Base-by-base conservation (phyloP, 1,140 invertebrate species). In the Holotrichia oblita region DNA sequence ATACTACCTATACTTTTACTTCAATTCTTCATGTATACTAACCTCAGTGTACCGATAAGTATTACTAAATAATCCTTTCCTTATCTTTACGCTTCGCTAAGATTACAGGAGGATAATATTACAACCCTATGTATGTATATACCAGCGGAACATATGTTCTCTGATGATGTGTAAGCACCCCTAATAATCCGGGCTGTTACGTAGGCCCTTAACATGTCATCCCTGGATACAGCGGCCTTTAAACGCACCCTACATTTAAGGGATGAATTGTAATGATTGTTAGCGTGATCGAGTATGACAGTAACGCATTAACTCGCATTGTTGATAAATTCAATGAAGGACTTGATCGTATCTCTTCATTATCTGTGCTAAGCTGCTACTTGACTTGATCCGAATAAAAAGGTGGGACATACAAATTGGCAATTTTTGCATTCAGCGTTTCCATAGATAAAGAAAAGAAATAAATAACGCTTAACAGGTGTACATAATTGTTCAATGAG, bases 251-350 rank as follows among this genome's bases (percentile, higher is more conserved):
- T 24, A 78, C 73, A 22, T 74, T 55, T 40, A 42, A 55, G 69
- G 72, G 77, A 77, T 74, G 77, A 78, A 64, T 59, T 78, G 77
- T 74, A 78, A 81, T 77, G 82, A 76, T 81, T 81, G 82, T 82
- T 82, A 77, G 80, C 80, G 81, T 83, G 80, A 83, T 83, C 81
- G 75, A 82, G 79, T 82, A 81, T 83, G 83, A 83, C 83, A 83
- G 73, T 79, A 77, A 64, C 80, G 78, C 81, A 83, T 83, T 83
- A 83, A 83, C 82, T 81, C 80, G 79, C 81, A 83, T 83, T 83
- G 80, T 83, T 73, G 55, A 44, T 78, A 78, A 78, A 69, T 69
- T 69, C 61, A 34, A 69, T 69, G 61, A 69, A 22, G 61, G 61
- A 69, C 27, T 10, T 6, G 61, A 69, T 69, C 22, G 14, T 69